Evolutionary conservation across 1,140 invertebrate species (phyloP), one percentile per base, ranked within the genome.

Genomic region (Calliphora vicina): DNA sequence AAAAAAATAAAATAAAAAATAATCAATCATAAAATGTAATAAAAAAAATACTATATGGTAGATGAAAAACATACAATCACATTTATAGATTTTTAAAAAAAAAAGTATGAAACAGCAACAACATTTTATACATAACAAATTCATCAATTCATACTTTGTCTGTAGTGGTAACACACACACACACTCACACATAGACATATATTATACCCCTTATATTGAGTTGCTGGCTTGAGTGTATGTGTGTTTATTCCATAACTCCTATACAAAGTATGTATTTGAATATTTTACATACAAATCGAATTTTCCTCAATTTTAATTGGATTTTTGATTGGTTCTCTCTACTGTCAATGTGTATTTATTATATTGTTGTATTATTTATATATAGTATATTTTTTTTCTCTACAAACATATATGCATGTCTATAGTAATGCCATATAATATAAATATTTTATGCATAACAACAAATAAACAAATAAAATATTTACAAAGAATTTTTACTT

Each of bases 201-300:
- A 25, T 12, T 67, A 15, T 50, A 13, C 15, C 17, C 1, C 17
- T 12, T 50, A 50, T n/a, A n/a, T n/a, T n/a, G n/a, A n/a, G n/a
- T n/a, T n/a, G n/a, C n/a, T n/a, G n/a, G n/a, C n/a, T n/a, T n/a
- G n/a, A n/a, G n/a, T 20, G 57, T 25, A 8, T 67, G 61, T 67
- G 23, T 67, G 4, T 50, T 50, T 23, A 20, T 67, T 23, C 61
- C 20, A 25, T 67, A 23, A 67, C 61, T 25, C 61, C n/a, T 67
- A 67, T 23, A 20, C 73, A 35, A 17, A 50, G 1, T 76, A 35
- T 17, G 73, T 20, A 76, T 76, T 76, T 76, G 76, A 80, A 87
- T 89, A 89, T 89, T 89, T 89, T 89, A 89, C 88, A 89, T 89
- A 88, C 87, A 89, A 89, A 89, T 89, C 88, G 88, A 89, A 89